Evolutionary conservation across 2,797 vertebrate species (phyloP).

Genomic region (Hoplostethus mediterraneus): DNA sequence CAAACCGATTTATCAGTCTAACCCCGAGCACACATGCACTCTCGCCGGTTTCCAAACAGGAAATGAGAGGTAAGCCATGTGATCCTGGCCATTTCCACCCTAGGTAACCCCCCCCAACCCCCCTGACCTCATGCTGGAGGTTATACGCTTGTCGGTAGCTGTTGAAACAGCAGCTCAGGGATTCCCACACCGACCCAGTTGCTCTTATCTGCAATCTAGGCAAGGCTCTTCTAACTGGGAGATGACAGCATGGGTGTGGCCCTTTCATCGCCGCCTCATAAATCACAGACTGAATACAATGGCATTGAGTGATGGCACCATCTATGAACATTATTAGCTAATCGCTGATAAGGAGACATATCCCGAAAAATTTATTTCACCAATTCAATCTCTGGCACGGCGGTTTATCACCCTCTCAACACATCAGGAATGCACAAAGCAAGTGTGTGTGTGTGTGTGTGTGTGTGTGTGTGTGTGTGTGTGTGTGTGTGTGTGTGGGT

Average conservation of each 20-base stretch:
- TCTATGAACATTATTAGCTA: background rate
- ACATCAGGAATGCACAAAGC: background rate
- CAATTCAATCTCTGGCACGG: background rate
- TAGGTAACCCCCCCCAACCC: conserved; percentile 1
- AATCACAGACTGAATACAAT: conserved; percentile 7
- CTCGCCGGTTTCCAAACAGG: conserved; percentile 28
- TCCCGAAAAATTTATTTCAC: background rate
- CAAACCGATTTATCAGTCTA: too few relatives aligned
- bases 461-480: background rate
- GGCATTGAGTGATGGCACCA: background rate
- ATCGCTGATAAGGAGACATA: background rate
- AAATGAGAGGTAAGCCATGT: conserved; percentile 39
- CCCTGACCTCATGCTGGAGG: conserved; percentile 47
- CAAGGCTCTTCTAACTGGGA: conserved; percentile 11
- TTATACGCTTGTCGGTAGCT: background rate
- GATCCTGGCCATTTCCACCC: conserved; percentile 7
- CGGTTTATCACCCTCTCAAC: background rate
- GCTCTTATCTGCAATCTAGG: conserved; percentile 27
- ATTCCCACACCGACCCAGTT: conserved; percentile 14
- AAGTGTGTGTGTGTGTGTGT: background rate
- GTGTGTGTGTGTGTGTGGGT: background rate
- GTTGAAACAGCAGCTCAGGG: background rate
- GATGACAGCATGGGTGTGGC: conserved; percentile 10
- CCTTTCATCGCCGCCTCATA: conserved; percentile 10
- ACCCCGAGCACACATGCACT: background rate